Evolutionary conservation across 2,113 vertebrate species (phyloP).

Genomic region (Hydrolagus affinis): DNA sequence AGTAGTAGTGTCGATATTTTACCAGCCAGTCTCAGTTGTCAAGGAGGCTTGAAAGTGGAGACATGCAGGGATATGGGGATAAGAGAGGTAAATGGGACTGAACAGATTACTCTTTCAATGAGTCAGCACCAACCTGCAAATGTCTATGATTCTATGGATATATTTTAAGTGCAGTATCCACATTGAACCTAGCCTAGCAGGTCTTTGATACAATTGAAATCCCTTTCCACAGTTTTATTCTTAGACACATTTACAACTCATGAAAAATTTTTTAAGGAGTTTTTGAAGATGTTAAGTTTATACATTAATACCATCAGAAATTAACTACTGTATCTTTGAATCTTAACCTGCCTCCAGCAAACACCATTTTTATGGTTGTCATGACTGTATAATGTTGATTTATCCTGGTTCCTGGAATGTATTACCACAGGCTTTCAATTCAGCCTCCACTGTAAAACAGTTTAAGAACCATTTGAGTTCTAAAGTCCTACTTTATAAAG

Average conservation of each 20-base stretch:
- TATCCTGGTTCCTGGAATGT: constrained; percentile 27
- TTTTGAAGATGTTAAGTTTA: constrained; percentile 17
- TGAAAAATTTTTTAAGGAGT: not conserved
- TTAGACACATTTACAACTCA: not conserved
- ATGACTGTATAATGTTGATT: constrained; percentile 26
- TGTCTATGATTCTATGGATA: too few species aligned
- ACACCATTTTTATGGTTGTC: constrained; percentile 23
- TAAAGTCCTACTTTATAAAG: constrained; percentile 23
- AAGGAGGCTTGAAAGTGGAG: too few species aligned
- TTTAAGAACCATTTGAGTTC: constrained; percentile 29
- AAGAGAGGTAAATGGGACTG: too few species aligned
- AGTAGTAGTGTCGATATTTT: too few species aligned
- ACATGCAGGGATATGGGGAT: too few species aligned
- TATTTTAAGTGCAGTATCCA: too few species aligned
- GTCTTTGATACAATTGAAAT: constrained; percentile 19
- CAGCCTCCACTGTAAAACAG: constrained; percentile 27
- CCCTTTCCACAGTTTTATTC: constrained; percentile 8
- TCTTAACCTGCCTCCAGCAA: constrained; percentile 29
- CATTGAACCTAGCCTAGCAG: not conserved
- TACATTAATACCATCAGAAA: constrained; percentile 8
- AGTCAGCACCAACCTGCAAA: too few species aligned
- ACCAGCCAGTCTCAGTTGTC: too few species aligned
- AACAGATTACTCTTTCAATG: too few species aligned
- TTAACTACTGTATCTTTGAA: constrained; percentile 14
- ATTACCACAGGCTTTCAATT: constrained; percentile 29